phyloP scores from a whole-genome alignment of 1,140 invertebrate species.

The Ceratitis capitata region DNA sequence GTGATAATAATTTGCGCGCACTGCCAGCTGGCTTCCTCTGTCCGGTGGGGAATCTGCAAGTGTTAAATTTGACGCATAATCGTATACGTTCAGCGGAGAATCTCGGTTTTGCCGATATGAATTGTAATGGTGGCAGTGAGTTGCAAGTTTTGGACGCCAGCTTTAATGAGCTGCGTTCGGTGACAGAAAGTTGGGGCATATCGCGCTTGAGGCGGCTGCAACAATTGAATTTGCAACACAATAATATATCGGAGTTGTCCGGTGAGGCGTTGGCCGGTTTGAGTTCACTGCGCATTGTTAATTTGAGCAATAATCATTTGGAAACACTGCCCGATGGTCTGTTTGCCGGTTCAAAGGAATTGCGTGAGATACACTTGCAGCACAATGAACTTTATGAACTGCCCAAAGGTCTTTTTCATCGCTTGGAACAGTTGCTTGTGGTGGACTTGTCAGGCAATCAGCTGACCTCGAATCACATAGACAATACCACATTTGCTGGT shows the following conservation, averaged over 20 bases:
- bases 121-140: slow-evolving; percentile 69
- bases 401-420: slow-evolving; percentile 82
- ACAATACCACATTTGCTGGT: slow-evolving; percentile 83
- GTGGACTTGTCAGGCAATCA: slow-evolving; percentile 89
- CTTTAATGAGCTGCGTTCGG: slow-evolving; percentile 76
- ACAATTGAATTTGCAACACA: slow-evolving; percentile 81
- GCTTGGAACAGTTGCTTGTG: slow-evolving; percentile 82
- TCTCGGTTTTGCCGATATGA: slow-evolving; percentile 74
- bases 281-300: slow-evolving; percentile 78
- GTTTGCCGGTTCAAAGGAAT: slow-evolving; percentile 79
- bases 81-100: slow-evolving; percentile 78
- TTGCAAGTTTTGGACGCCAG: slow-evolving; percentile 81
- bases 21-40: slow-evolving; percentile 81
- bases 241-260: slow-evolving; percentile 82
- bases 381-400: slow-evolving; percentile 83
- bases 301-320: slow-evolving; percentile 85
- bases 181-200: slow-evolving; percentile 78
- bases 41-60: slow-evolving; percentile 79
- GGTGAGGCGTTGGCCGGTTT: slow-evolving; percentile 80
- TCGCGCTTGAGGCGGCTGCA: slow-evolving; percentile 78
- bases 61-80: slow-evolving; percentile 85
- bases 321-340: slow-evolving; percentile 79
- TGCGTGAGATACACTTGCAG: slow-evolving; percentile 85
- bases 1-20: slow-evolving; percentile 82
- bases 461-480: slow-evolving; percentile 82